Base-by-base conservation (phyloP, 2,113 vertebrate species). In the Vidua chalybeata region DNA sequence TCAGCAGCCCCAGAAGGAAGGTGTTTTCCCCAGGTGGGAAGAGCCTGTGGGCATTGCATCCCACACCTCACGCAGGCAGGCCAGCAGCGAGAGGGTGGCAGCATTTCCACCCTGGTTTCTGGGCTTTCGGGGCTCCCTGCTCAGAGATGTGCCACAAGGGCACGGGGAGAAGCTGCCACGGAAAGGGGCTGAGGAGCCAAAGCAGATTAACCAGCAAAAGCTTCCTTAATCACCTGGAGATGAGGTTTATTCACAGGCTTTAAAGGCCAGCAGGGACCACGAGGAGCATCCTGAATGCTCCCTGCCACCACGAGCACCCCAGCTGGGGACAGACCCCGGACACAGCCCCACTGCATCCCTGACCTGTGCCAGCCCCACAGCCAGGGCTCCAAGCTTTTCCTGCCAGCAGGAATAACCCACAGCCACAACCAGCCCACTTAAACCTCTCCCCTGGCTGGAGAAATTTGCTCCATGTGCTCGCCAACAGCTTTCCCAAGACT, bases 121-220 rank as follows among this genome's bases (percentile, higher is more conserved):
- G 28, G 48, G 37, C 15, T 58, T 9, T 3, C 16, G 2, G 62
- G 48, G 46, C 64, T 31, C 61, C 26, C 56, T 43, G 61, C 87
- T 69, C 87, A 23, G 55, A 11, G 21, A 11, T 23, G 72, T 5
- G 6, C 59, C 15, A 2, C 3, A 4, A 74, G 79, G 84, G 66
- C 58, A 52, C 2, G 0, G n/a, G 48, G 51, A 74, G 64, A 46
- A 67, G 68, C 64, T 2, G 3, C 24, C 66, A 11, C 0, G 3
- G 84, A 51, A 84, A 82, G 88, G 51, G 55, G 62, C 86, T 23
- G 37, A 67, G 30, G 59, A 37, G 39, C 64, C 68, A 71, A 75
- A 95, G 93, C 74, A 84, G 91, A 87, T 89, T 95, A 95, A 56
- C 23, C 16, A 33, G 66, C 58, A 67, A 94, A 95, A 94, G 62